phyloP scores from a whole-genome alignment of 2,888 invertebrate genomes.

The Chrysolina oricalcia region DNA sequence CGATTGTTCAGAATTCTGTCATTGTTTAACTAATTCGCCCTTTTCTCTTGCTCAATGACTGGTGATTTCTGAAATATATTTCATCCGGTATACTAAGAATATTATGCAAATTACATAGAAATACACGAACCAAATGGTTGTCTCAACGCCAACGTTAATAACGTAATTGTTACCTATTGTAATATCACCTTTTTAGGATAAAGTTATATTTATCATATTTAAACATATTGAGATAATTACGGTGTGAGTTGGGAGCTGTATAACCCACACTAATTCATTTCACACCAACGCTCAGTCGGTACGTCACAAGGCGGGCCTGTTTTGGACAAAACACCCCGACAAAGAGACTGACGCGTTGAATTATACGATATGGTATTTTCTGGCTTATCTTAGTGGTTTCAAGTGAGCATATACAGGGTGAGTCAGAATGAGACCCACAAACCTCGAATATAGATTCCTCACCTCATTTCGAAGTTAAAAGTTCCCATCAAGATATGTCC shows the following conservation, averaged over 20 bases:
- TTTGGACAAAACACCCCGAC: conserved; percentile 34
- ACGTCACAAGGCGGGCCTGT: conserved; percentile 41
- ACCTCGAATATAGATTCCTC: too few species aligned
- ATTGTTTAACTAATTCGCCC: background rate
- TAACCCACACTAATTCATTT: conserved; percentile 43
- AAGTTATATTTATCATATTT: conserved; percentile 48
- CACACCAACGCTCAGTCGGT: conserved; percentile 50
- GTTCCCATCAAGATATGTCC: too few species aligned
- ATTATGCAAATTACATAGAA: conserved; percentile 34
- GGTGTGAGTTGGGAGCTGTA: conserved; percentile 38
- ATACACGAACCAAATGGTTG: conserved; percentile 35
- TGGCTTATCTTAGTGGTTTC: too few species aligned
- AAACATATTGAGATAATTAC: conserved; percentile 54
- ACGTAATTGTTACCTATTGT: conserved; percentile 59
- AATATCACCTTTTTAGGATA: conserved; percentile 63
- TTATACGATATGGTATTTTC: too few species aligned
- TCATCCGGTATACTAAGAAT: background rate
- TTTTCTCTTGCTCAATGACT: background rate
- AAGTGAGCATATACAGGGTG: too few species aligned
- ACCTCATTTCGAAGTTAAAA: too few species aligned
- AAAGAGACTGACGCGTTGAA: background rate
- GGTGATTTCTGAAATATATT: background rate
- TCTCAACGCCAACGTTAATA: conserved; percentile 56
- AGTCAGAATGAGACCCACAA: too few species aligned
- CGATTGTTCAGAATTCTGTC: too few species aligned